A percentile compares a stretch with the other conserved stretches of the same genome.
These are phyloP conservation scores for Mythimna pallens DNA, from an alignment of 2,888 invertebrate species.

Conservation along the genomic window DNA sequence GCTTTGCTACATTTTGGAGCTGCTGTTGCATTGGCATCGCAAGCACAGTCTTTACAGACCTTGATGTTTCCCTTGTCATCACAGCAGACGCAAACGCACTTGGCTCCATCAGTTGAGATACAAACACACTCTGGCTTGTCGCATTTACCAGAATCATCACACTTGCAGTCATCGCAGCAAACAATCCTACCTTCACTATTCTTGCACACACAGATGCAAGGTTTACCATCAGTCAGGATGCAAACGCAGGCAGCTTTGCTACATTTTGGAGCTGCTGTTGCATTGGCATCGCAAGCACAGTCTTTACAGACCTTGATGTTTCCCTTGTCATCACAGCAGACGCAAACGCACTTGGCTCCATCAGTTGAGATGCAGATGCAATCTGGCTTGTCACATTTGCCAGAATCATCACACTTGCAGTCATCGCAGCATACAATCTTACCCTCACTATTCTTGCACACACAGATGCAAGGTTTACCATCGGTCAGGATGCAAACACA, in stretches of 20 bases:
- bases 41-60: too few relatives aligned
- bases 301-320: constrained; percentile 42
- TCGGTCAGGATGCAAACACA: constrained; percentile 67
- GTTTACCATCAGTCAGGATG: background rate
- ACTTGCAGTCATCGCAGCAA: constrained; percentile 1
- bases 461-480: constrained; percentile 68
- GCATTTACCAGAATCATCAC: constrained; percentile 57
- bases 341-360: constrained; percentile 48
- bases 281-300: constrained; percentile 33
- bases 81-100: too few relatives aligned
- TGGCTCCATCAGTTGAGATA: too few relatives aligned
- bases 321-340: constrained; percentile 44
- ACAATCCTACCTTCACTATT: background rate
- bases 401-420: constrained; percentile 54
- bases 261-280: constrained; percentile 25
- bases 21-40: too few relatives aligned
- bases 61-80: too few relatives aligned
- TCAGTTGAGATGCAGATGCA: constrained; percentile 53
- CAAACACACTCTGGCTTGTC: too few relatives aligned
- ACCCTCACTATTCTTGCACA: constrained; percentile 62
- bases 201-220: constrained; percentile 7
- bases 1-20: too few relatives aligned
- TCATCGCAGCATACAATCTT: constrained; percentile 54
- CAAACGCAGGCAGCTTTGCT: constrained; percentile 50
- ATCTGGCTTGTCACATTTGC: constrained; percentile 38